phyloP scores from a whole-genome alignment of 1,140 invertebrate species.

The Drosophila chauvacae region DNA sequence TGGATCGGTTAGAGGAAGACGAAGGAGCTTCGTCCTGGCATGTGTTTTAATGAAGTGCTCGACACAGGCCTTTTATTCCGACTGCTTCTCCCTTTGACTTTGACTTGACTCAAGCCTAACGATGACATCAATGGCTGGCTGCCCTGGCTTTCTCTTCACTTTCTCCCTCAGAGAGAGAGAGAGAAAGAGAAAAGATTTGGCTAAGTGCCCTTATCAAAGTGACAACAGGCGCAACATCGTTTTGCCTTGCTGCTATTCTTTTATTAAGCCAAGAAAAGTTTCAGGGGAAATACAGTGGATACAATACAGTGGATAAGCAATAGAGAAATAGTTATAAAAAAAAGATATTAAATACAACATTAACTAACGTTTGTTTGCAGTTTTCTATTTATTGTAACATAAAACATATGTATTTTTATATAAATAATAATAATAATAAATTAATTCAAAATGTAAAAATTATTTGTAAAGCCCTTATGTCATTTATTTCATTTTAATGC shows the following conservation, averaged over 20 bases:
- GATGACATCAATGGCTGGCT: conserved; percentile 39
- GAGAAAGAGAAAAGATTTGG: conserved; percentile 49
- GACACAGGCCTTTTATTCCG: conserved; percentile 26
- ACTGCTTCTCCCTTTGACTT: conserved; percentile 54
- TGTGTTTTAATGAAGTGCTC: conserved; percentile 59
- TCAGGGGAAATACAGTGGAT: conserved; percentile 1
- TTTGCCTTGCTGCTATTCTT: conserved; percentile 21
- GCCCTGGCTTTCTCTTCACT: conserved; percentile 7
- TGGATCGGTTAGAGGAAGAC: conserved; percentile 16
- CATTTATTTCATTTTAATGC: too few relatives aligned
- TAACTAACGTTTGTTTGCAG: too few relatives aligned
- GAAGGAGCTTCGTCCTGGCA: conserved; percentile 7
- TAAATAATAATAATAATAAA: too few relatives aligned
- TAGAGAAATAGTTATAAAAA: too few relatives aligned
- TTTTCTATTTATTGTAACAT: too few relatives aligned
- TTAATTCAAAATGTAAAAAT: too few relatives aligned
- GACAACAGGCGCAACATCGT: conserved; percentile 68
- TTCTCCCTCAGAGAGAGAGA: conserved; percentile 1
- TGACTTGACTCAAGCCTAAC: conserved; percentile 38
- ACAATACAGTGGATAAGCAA: too few relatives aligned
- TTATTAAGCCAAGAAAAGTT: conserved; percentile 27
- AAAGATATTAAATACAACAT: too few relatives aligned
- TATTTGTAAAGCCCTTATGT: too few relatives aligned
- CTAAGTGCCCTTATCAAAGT: conserved; percentile 78
- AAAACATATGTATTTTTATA: too few relatives aligned